phyloP scores from a whole-genome alignment of 2,113 vertebrate species.

The Hyla sarda region DNA sequence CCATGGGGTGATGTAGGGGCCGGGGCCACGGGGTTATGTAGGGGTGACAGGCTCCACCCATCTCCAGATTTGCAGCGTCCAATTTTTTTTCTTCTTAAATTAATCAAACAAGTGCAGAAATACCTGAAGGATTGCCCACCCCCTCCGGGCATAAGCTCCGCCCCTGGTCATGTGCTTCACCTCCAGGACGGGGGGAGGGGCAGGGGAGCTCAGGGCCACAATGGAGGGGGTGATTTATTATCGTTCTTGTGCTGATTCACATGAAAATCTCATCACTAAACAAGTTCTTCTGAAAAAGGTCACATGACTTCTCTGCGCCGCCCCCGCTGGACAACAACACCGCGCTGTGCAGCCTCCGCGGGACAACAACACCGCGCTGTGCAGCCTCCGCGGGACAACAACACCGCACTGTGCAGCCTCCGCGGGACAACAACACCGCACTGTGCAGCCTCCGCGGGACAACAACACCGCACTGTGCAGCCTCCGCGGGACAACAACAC shows the following conservation, averaged over 20 bases:
- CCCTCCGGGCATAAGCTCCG: constrained; percentile 17
- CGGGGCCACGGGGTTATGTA: neutral
- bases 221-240: neutral
- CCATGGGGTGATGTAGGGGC: too few relatives aligned
- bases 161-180: neutral
- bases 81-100: neutral
- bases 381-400: neutral
- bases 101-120: constrained; percentile 55
- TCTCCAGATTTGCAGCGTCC: neutral
- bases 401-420: constrained; percentile 35
- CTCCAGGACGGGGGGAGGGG: neutral
- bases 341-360: too few relatives aligned
- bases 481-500: too few relatives aligned
- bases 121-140: constrained; percentile 44
- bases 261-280: neutral
- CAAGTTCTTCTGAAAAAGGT: constrained; percentile 1
- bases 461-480: too few relatives aligned
- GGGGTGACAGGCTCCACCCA: neutral
- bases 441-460: neutral
- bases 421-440: constrained; percentile 24
- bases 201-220: neutral
- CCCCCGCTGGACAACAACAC: neutral
- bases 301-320: constrained; percentile 40
- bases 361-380: too few relatives aligned
- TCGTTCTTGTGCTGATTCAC: constrained; percentile 45